A percentile compares a stretch with the other conserved stretches of the same genome.
phyloP scores from a whole-genome alignment of 2,888 invertebrate genomes.

The Eupithecia subumbrata region DNA sequence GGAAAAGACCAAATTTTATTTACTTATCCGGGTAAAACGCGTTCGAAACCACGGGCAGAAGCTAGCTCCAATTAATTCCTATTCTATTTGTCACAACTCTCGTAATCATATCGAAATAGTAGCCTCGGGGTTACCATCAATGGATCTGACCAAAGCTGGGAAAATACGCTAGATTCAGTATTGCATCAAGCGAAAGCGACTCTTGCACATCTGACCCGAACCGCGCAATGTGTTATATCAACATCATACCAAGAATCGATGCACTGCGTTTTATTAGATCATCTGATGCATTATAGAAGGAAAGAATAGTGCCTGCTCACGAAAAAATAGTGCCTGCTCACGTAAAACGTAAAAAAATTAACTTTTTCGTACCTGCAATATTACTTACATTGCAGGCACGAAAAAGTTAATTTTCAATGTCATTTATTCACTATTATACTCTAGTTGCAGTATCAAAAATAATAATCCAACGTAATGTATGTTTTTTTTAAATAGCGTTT shows the following conservation, averaged over 20 bases:
- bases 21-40: too few relatives aligned
- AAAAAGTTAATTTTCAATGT: too few relatives aligned
- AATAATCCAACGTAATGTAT: too few relatives aligned
- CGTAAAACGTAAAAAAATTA: too few relatives aligned
- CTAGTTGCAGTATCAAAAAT: too few relatives aligned
- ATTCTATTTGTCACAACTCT: neutral
- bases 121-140: slow-evolving; percentile 3
- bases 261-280: slow-evolving; percentile 23
- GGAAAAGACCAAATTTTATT: too few relatives aligned
- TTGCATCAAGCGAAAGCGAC: slow-evolving; percentile 33
- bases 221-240: slow-evolving; percentile 32
- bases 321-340: too few relatives aligned
- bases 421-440: too few relatives aligned
- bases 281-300: neutral
- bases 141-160: slow-evolving; percentile 5
- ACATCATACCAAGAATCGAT: slow-evolving; percentile 28
- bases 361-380: too few relatives aligned
- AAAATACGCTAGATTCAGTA: neutral
- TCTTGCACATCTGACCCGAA: slow-evolving; percentile 38
- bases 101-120: slow-evolving; percentile 4
- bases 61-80: neutral
- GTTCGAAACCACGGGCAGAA: too few relatives aligned
- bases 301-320: neutral
- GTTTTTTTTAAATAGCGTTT: too few relatives aligned
- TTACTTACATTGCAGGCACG: too few relatives aligned